These are phyloP conservation scores for Metopolophium dirhodum DNA, from an alignment of 1,140 invertebrate species.

Conservation along the genomic window DNA sequence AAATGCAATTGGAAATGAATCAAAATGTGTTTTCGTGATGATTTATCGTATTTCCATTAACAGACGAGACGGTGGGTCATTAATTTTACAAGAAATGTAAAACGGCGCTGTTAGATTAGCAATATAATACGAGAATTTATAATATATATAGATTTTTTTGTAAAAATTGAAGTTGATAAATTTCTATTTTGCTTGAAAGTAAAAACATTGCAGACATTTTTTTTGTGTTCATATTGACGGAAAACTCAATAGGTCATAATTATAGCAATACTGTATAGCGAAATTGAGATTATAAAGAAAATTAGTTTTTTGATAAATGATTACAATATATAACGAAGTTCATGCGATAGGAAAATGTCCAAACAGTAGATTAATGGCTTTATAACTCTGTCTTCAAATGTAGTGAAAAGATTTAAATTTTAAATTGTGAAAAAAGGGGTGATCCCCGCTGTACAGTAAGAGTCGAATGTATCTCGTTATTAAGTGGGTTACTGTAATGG, in stretches of 20 bases:
- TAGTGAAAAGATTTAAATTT: not conserved
- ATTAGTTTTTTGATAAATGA: not conserved
- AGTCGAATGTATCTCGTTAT: no score
- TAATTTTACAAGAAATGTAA: not conserved
- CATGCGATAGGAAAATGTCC: not conserved
- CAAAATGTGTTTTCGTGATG: not conserved
- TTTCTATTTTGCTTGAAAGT: not conserved
- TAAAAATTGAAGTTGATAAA: not conserved
- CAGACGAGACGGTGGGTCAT: not conserved
- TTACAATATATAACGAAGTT: not conserved
- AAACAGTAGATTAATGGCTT: not conserved
- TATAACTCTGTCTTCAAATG: not conserved
- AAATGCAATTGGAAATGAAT: not conserved
- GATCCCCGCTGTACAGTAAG: no score
- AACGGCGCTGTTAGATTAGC: not conserved
- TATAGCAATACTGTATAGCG: not conserved
- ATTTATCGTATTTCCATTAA: slow-evolving; percentile 7
- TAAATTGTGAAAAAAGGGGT: not conserved
- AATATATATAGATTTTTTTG: not conserved
- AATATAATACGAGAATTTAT: not conserved
- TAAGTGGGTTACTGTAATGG: no score
- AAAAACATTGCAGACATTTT: not conserved
- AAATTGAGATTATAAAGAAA: not conserved
- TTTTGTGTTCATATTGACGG: not conserved
- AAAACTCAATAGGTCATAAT: not conserved